Evolutionary conservation across 2,888 invertebrate species (phyloP).

Genomic region (Thalpophila matura): DNA sequence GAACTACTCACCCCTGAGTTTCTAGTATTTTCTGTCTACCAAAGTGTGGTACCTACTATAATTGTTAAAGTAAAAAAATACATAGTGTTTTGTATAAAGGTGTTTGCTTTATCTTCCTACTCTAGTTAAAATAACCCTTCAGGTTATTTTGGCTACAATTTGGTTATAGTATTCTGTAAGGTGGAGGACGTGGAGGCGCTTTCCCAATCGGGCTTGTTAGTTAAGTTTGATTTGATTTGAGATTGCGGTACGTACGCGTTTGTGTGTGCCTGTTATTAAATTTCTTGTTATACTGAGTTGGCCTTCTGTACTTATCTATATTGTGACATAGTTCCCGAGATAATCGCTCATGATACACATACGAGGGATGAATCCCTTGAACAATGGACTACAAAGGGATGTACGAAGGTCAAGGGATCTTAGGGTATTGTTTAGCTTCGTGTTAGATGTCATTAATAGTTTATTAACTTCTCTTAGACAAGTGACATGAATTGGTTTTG

Average conservation of each 20-base stretch:
- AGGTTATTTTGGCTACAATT: too few species aligned
- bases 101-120: too few species aligned
- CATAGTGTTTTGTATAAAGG: too few species aligned
- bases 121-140: too few species aligned
- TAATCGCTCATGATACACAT: not conserved
- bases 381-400: not conserved
- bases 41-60: too few species aligned
- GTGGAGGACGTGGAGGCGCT: too few species aligned
- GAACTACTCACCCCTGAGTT: too few species aligned
- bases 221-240: too few species aligned
- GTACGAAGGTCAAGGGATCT: not conserved
- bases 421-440: not conserved
- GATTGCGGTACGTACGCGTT: not conserved
- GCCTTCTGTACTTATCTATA: not conserved
- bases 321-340: conserved; percentile 4
- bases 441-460: not conserved
- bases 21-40: too few species aligned
- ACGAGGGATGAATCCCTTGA: not conserved
- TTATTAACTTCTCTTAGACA: not conserved
- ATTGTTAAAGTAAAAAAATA: too few species aligned
- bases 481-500: not conserved
- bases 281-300: not conserved
- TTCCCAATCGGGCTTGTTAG: too few species aligned
- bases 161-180: too few species aligned
- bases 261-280: not conserved